Evolutionary conservation across 2,888 invertebrate genomes (phyloP).

Genomic region (Bedellia somnulentella): DNA sequence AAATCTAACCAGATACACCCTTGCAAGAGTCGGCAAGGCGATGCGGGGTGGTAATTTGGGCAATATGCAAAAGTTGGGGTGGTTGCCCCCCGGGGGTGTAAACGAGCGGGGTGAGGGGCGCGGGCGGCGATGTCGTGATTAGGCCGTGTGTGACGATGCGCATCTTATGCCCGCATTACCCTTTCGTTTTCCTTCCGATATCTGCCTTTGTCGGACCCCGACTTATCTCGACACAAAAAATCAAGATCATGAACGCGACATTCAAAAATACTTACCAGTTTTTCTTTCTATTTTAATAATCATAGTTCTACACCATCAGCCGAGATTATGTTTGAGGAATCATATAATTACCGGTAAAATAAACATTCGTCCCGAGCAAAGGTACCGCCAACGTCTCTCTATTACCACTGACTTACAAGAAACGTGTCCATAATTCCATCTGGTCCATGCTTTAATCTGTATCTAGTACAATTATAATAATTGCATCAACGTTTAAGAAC

Average conservation of each 20-base stretch:
- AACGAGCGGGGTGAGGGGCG: constrained; percentile 9
- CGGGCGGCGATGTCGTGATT: constrained; percentile 34
- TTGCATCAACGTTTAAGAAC: constrained; percentile 27
- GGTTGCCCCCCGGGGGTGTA: constrained; percentile 14
- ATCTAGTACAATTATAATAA: constrained; percentile 36
- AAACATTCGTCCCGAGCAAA: constrained; percentile 6
- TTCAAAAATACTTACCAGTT: too few relatives aligned
- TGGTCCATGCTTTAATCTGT: constrained; percentile 19
- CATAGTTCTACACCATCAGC: constrained; percentile 4
- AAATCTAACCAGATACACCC: constrained; percentile 22
- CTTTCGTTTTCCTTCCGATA: constrained; percentile 61
- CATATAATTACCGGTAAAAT: constrained; percentile 6
- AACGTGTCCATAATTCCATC: constrained; percentile 22
- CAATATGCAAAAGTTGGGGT: constrained; percentile 55
- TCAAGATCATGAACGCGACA: neutral
- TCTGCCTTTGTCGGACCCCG: constrained; percentile 36
- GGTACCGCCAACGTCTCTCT: constrained; percentile 6
- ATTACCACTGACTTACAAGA: constrained; percentile 12
- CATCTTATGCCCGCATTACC: constrained; percentile 62
- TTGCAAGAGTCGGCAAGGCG: constrained; percentile 27
- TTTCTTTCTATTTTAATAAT: too few relatives aligned
- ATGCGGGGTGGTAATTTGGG: constrained; percentile 38
- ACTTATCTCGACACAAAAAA: constrained; percentile 3
- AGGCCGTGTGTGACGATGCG: constrained; percentile 61
- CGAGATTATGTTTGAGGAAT: constrained; percentile 7